phyloP scores from a whole-genome alignment of 2,797 vertebrate species.

The Chelon labrosus region DNA sequence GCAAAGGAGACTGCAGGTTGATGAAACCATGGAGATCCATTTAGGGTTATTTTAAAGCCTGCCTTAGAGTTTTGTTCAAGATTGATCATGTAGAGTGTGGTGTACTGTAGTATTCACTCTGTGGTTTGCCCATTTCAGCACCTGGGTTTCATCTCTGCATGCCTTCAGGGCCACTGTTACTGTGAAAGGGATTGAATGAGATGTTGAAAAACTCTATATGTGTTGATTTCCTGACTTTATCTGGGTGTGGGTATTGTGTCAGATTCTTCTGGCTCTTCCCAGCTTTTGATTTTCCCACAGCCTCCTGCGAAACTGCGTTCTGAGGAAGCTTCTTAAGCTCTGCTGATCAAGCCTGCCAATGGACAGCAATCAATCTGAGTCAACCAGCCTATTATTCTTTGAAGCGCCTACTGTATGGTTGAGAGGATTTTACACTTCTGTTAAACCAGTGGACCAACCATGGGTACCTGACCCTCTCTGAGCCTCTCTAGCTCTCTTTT shows the following conservation, averaged over 20 bases:
- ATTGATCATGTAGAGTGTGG: no score
- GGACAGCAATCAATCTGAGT: constrained; percentile 60
- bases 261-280: constrained; percentile 30
- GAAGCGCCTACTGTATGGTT: constrained; percentile 22
- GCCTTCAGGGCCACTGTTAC: no score
- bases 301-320: constrained; percentile 40
- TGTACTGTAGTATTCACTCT: no score
- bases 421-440: constrained; percentile 45
- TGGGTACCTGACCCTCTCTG: constrained; percentile 34
- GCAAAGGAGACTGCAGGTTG: no score
- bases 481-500: background rate
- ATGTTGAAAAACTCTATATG: constrained; percentile 6
- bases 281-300: constrained; percentile 42
- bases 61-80: no score
- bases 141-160: no score
- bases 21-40: no score
- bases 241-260: background rate
- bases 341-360: constrained; percentile 53
- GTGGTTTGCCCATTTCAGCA: no score
- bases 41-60: no score
- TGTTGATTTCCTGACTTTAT: constrained; percentile 8
- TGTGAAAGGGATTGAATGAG: constrained; percentile 1
- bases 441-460: constrained; percentile 35
- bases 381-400: constrained; percentile 47
- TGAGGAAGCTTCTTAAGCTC: constrained; percentile 43